Conservation (phyloP, 2,888 invertebrate species). For the Lycia hirtaria region DNA sequence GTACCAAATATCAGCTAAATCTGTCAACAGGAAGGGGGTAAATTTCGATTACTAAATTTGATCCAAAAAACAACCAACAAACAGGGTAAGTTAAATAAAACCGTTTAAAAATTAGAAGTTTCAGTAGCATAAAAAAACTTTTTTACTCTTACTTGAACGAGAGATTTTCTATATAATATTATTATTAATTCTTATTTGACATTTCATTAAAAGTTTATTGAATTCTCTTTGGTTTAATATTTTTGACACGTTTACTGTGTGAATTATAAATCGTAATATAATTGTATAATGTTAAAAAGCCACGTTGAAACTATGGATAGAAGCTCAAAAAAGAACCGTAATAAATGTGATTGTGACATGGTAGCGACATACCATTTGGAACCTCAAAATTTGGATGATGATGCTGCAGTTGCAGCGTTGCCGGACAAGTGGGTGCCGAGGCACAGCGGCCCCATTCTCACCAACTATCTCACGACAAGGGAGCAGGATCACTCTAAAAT, state of each 20-base stretch:
- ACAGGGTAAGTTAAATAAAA: too few species aligned
- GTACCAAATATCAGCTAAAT: too few species aligned
- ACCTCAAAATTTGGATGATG: conserved; percentile 60
- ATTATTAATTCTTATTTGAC: not conserved
- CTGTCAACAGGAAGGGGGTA: too few species aligned
- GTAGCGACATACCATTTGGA: conserved; percentile 42
- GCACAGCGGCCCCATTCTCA: conserved; percentile 61
- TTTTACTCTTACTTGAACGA: too few species aligned
- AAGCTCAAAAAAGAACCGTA: not conserved
- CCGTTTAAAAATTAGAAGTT: too few species aligned
- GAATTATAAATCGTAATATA: not conserved
- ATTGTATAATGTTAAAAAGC: conserved; percentile 8
- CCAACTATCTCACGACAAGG: conserved; percentile 62
- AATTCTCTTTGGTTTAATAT: not conserved
- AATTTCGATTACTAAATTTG: too few species aligned
- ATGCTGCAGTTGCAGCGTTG: conserved; percentile 63
- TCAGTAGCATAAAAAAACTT: too few species aligned
- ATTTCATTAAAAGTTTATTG: not conserved
- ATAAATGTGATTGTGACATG: conserved; percentile 23
- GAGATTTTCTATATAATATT: too few species aligned
- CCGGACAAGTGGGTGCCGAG: conserved; percentile 66
- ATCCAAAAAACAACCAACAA: too few species aligned
- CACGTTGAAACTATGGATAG: not conserved
- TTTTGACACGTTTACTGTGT: conserved; percentile 1
- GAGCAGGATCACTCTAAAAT: conserved; percentile 55